A percentile compares a stretch with the other conserved stretches of the same genome.
These are phyloP conservation scores for Alligator mississippiensis DNA, from an alignment of 2,113 vertebrate species.

Conservation along the genomic window DNA sequence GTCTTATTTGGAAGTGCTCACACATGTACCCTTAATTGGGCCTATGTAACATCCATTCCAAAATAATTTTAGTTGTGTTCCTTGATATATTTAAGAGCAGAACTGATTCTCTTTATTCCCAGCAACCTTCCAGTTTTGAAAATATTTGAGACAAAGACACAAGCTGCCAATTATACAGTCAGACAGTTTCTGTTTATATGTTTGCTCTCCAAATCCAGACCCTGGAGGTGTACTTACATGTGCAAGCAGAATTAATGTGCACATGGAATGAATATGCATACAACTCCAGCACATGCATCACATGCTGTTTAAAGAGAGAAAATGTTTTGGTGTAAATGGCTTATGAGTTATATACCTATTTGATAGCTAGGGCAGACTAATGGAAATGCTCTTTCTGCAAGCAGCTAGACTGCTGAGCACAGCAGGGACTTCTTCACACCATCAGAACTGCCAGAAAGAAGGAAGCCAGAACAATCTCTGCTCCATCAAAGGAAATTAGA, in stretches of 20 bases:
- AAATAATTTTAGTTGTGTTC: constrained; percentile 35
- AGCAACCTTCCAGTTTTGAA: constrained; percentile 61
- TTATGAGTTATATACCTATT: no score
- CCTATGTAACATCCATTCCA: not conserved
- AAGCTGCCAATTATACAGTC: constrained; percentile 67
- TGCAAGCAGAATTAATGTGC: constrained; percentile 19
- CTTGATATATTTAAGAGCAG: constrained; percentile 49
- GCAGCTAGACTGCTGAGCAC: not conserved
- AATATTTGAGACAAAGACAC: constrained; percentile 58
- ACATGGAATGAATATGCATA: not conserved
- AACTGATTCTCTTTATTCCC: constrained; percentile 60
- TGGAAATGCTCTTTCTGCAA: not conserved
- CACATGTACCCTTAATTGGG: not conserved
- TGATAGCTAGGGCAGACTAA: not conserved
- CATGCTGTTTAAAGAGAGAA: constrained; percentile 10
- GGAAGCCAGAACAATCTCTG: not conserved
- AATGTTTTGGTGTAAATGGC: not conserved
- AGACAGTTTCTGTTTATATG: constrained; percentile 62
- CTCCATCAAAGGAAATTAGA: not conserved
- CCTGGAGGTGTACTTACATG: constrained; percentile 61
- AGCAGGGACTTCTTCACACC: not conserved
- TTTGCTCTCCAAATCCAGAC: constrained; percentile 64
- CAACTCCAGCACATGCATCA: not conserved
- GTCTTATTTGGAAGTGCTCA: constrained; percentile 5
- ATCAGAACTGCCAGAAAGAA: not conserved